Base-by-base conservation (phyloP, 2,797 vertebrate species). In the Gallinago stenura region DNA sequence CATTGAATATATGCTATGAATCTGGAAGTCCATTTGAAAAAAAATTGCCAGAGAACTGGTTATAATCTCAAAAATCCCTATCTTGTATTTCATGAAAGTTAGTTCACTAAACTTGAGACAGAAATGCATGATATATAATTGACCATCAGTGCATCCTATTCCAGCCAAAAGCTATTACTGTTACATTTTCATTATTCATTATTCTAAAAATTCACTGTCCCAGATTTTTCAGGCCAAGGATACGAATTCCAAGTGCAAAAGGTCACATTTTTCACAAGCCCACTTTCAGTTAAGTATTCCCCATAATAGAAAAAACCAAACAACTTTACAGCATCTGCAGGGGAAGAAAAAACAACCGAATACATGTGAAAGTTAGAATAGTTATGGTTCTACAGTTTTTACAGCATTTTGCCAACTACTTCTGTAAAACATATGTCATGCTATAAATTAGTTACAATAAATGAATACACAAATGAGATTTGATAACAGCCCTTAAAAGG, bases 151-250 rank as follows among this genome's bases (percentile, higher is more conserved):
- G 6, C 35, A 90, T 93, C 51, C 10, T 3, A 9, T 51, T 87
- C 54, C 51, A 87, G 43, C 30, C 77, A 82, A 82, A 80, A 80
- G 19, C 25, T 87, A 72, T 65, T 89, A 61, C 54, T 72, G 19
- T 58, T 73, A 9, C 7, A 16, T 56, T 86, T 88, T 86, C 60
- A 68, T 50, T 69, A 71, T 39, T 87, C 1, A 22, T 56, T 72
- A 18, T 37, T 89, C 35, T 62, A 77, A 77, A 92, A 90, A 71
- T 50, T 56, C n/a, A 83, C 13, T 69, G 7, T 77, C 46, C 16
- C 10, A 15, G 7, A 15, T 48, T 85, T 89, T 80, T 83, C 53
- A 48, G 39, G n/a, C 39, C 21, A 72, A 22, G 0, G 0, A 64
- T 26, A 62, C 0, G 1, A 71, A 83, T 81, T 89, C 31, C 48